phyloP scores from a whole-genome alignment of 1,140 invertebrate species.

The Anthonomus grandis region DNA sequence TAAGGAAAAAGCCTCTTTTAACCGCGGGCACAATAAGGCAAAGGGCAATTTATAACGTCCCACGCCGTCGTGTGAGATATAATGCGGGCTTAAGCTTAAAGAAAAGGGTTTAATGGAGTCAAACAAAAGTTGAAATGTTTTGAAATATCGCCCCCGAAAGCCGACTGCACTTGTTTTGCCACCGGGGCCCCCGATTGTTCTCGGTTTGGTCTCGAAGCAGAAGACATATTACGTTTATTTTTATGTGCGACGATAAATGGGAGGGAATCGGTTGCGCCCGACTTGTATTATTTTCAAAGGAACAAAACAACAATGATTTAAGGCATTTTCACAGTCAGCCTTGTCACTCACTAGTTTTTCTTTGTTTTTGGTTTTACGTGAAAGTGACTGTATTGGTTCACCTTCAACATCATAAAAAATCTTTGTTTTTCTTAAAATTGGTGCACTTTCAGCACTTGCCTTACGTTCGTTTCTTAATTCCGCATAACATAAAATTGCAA shows the following conservation, averaged over 20 bases:
- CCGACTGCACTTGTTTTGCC: slow-evolving; percentile 28
- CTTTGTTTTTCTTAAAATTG: no score
- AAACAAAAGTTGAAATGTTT: slow-evolving; percentile 29
- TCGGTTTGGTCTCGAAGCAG: slow-evolving; percentile 22
- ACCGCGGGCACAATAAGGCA: slow-evolving; percentile 19
- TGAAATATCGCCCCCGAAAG: slow-evolving; percentile 26
- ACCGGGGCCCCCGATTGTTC: slow-evolving; percentile 26
- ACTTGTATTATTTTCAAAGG: no score
- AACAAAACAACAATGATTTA: no score
- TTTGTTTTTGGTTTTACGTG: no score
- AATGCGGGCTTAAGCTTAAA: slow-evolving; percentile 25
- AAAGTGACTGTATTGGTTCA: no score
- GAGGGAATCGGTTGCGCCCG: slow-evolving; percentile 15
- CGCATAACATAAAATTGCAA: no score
- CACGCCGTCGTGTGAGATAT: slow-evolving; percentile 29
- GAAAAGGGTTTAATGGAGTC: slow-evolving; percentile 30
- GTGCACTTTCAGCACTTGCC: no score
- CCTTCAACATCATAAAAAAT: no score
- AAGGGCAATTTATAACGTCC: slow-evolving; percentile 27
- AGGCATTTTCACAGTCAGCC: no score
- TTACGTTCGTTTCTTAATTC: no score
- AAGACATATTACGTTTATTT: slow-evolving; percentile 26
- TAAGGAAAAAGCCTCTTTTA: slow-evolving; percentile 27
- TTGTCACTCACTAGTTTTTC: no score
- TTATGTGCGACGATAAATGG: slow-evolving; percentile 14